phyloP scores from a whole-genome alignment of 92 coral and sea anemone species.

The Palythoa grandiflora region DNA sequence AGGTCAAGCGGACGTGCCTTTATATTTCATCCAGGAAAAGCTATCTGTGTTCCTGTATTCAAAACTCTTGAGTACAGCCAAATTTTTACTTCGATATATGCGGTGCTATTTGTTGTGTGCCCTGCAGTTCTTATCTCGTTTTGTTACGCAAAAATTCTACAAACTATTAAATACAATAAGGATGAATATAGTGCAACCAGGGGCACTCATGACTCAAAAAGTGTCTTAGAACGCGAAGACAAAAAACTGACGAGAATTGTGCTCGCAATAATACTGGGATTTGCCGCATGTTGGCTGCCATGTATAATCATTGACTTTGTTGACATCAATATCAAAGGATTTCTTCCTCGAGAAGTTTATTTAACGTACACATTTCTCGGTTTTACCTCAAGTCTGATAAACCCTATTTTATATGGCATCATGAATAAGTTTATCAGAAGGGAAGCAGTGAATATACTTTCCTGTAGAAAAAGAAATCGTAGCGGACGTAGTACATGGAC shows the following conservation, averaged over 20 bases:
- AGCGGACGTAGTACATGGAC: not conserved
- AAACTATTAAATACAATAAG: slow-evolving; percentile 70
- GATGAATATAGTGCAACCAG: slow-evolving; percentile 71
- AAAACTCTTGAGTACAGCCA: slow-evolving; percentile 49
- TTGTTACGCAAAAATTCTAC: slow-evolving; percentile 74
- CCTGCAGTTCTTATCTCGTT: slow-evolving; percentile 70
- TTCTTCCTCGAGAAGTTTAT: slow-evolving; percentile 80
- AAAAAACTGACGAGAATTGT: slow-evolving; percentile 79
- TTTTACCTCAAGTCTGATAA: slow-evolving; percentile 74
- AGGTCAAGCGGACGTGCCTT: slow-evolving; percentile 53
- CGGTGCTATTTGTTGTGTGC: slow-evolving; percentile 69
- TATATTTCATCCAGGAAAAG: slow-evolving; percentile 87
- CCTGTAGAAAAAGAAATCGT: slow-evolving; percentile 40
- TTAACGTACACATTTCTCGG: slow-evolving; percentile 79
- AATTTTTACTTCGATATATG: slow-evolving; percentile 63
- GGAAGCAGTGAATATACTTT: slow-evolving; percentile 60
- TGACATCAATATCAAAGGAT: slow-evolving; percentile 57
- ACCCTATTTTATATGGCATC: slow-evolving; percentile 83
- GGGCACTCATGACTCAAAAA: slow-evolving; percentile 74
- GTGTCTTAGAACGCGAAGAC: slow-evolving; percentile 78
- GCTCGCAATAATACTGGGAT: slow-evolving; percentile 78
- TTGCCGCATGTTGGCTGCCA: slow-evolving; percentile 83
- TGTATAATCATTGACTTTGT: slow-evolving; percentile 77
- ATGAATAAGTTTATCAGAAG: slow-evolving; percentile 83
- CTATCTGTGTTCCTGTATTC: slow-evolving; percentile 75